Evolutionary conservation across 2,888 invertebrate species (phyloP).

Genomic region (Caprella mutica): DNA sequence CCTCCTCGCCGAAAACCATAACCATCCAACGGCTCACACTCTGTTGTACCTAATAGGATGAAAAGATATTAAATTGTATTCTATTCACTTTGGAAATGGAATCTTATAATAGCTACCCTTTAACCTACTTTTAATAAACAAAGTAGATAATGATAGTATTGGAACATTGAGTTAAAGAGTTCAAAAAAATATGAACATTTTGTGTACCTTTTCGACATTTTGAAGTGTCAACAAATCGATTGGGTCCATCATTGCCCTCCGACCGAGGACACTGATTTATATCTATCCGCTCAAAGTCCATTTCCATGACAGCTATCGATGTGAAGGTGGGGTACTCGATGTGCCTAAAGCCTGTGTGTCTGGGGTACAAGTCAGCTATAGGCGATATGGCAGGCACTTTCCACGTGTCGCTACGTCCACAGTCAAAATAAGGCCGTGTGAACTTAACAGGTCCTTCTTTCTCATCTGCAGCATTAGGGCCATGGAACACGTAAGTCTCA

Average conservation of each 20-base stretch:
- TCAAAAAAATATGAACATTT: slow-evolving; percentile 48
- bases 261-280: slow-evolving; percentile 92
- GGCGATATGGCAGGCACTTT: slow-evolving; percentile 85
- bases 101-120: background rate
- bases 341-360: slow-evolving; percentile 83
- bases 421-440: slow-evolving; percentile 92
- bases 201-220: slow-evolving; percentile 82
- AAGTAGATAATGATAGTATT: no score
- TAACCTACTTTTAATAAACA: background rate
- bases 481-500: slow-evolving; percentile 91
- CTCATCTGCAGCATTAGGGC: slow-evolving; percentile 71
- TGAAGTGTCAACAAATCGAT: slow-evolving; percentile 77
- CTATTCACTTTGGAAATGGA: background rate
- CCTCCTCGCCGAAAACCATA: slow-evolving; percentile 93
- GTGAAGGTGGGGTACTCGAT: slow-evolving; percentile 88
- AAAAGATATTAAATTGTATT: no score
- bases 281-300: slow-evolving; percentile 92
- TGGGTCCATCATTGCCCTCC: slow-evolving; percentile 74
- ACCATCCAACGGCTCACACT: slow-evolving; percentile 92
- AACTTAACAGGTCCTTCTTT: slow-evolving; percentile 83
- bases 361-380: slow-evolving; percentile 77
- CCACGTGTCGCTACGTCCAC: slow-evolving; percentile 91
- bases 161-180: no score
- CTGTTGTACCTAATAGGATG: no score
- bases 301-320: slow-evolving; percentile 80